Base-by-base conservation (phyloP, 2,888 invertebrate species). In the Sinohyriopsis cumingii region DNA sequence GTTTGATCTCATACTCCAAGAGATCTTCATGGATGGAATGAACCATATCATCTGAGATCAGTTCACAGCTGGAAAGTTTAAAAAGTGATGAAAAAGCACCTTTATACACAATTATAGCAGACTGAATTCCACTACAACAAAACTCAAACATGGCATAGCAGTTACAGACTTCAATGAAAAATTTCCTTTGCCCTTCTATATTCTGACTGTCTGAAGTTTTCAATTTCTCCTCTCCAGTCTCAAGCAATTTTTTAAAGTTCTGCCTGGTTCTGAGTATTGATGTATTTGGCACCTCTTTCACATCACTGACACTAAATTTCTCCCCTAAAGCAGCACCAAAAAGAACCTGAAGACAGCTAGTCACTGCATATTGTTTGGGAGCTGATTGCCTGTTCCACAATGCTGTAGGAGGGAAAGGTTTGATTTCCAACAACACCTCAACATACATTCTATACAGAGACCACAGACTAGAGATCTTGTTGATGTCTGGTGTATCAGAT, bases 101-200 rank as follows among this genome's bases (percentile, higher is more conserved):
- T n/a, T 72, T 59, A 63, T 69, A 74, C 1, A 76, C 69, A 54
- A 62, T 63, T 18, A 71, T 55, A 65, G 77, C 77, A 20, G 77
- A 69, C 33, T 84, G 74, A 28, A 85, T 33, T 56, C 81, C 85
- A 24, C 74, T 72, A 28, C 84, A 81, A 73, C 87, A 82, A 69
- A 87, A 88, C 63, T 85, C 82, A 76, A 88, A 89, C 65, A 87
- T 69, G 9, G 84, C 81, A 73, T 77, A 84, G 75, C 89, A 89
- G 28, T 82, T 78, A 20, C 77, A 67, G 62, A 79, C 69, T 56
- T 79, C 77, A 12, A 72, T 24, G n/a, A 66, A 66, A 69, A 57
- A 59, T 55, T 25, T 65, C 61, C 20, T 57, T 45, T 4, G 59
- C 3, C 12, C 45, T 45, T 45, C 62, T 54, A 65, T 64, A 5